Evolutionary conservation across 2,797 vertebrate species (phyloP).

Genomic region (Hipposideros larvatus): DNA sequence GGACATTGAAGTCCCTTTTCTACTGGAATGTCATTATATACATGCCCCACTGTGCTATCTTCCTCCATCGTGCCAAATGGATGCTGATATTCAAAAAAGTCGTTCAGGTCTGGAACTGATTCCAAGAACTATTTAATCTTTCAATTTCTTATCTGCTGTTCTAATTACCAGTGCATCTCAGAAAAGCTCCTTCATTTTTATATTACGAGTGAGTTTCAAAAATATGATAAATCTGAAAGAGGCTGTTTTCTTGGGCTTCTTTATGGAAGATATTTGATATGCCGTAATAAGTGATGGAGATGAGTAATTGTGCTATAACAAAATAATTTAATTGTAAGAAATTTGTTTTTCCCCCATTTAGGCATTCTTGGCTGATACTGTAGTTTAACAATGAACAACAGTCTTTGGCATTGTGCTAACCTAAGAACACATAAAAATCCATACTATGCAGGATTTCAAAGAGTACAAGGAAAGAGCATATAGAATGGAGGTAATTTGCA

Average conservation of each 20-base stretch:
- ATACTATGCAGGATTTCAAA: constrained; percentile 38
- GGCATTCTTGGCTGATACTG: background rate
- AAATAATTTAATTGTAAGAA: constrained; percentile 59
- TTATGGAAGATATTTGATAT: background rate
- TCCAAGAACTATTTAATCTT: constrained; percentile 54
- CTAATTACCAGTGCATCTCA: constrained; percentile 35
- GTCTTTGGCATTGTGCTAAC: background rate
- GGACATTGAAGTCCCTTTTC: background rate
- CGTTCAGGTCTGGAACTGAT: constrained; percentile 41
- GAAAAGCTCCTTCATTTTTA: constrained; percentile 33
- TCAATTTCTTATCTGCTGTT: background rate
- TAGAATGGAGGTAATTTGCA: constrained; percentile 31
- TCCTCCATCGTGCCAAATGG: background rate
- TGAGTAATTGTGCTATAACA: constrained; percentile 53
- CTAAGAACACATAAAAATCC: constrained; percentile 7
- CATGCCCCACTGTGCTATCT: background rate
- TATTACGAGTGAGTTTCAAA: constrained; percentile 58
- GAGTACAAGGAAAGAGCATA: background rate
- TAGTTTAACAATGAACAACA: constrained; percentile 37
- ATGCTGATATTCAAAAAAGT: constrained; percentile 26
- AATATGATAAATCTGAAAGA: constrained; percentile 55
- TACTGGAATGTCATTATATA: background rate
- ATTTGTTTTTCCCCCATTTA: background rate
- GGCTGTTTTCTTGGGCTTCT: background rate
- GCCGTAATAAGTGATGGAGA: constrained; percentile 21